Percentiles rank a stretch among this genome's conserved stretches.
Evolutionary conservation across 2,888 invertebrate species (phyloP).

Genomic region (Buathra laborator): DNA sequence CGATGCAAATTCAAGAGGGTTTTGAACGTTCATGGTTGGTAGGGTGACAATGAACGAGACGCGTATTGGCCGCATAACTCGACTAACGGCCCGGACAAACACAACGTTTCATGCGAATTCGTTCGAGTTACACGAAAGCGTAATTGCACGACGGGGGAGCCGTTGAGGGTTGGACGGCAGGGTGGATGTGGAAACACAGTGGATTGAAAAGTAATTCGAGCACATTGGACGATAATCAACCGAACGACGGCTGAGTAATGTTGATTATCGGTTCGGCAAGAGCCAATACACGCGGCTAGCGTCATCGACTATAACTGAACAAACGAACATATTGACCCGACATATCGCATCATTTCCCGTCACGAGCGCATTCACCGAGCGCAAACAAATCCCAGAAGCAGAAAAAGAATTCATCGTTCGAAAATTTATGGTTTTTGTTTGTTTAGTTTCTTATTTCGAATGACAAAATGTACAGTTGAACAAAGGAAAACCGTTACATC

Average conservation of each 20-base stretch:
- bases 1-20: conserved; percentile 31
- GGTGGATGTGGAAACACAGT: conserved; percentile 11
- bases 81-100: conserved; percentile 48
- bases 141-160: conserved; percentile 50
- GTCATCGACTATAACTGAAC: conserved; percentile 8
- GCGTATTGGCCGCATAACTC: conserved; percentile 35
- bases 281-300: conserved; percentile 1
- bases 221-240: conserved; percentile 39
- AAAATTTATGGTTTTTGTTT: neutral
- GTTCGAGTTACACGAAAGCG: conserved; percentile 61
- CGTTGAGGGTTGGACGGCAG: conserved; percentile 10
- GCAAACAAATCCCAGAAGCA: neutral
- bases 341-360: conserved; percentile 10
- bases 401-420: neutral
- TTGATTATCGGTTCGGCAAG: conserved; percentile 29
- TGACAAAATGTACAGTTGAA: neutral
- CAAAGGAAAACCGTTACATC: neutral
- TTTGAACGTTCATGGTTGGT: conserved; percentile 1
- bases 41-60: conserved; percentile 13
- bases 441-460: neutral
- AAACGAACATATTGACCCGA: neutral
- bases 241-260: conserved; percentile 21
- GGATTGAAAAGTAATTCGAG: conserved; percentile 34
- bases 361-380: neutral
- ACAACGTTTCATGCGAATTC: conserved; percentile 63